These are phyloP conservation scores for Thryonomys swinderianus DNA, from an alignment of 2,113 vertebrate genomes.

Conservation along the genomic window DNA sequence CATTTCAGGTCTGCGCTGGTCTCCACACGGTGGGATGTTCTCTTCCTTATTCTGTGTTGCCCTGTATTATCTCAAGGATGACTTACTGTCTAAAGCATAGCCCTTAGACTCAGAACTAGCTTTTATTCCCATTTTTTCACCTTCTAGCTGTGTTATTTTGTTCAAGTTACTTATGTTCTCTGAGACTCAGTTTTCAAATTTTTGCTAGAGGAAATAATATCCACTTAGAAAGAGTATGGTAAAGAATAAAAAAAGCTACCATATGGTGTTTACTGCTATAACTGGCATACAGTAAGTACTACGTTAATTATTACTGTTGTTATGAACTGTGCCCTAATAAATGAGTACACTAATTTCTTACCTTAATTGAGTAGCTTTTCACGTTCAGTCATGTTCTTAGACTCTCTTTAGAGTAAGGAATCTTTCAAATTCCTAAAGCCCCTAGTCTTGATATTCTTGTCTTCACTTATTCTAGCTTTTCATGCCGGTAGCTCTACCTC, in stretches of 20 bases:
- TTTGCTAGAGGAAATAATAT: not conserved
- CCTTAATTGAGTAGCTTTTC: not conserved
- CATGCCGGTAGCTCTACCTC: not conserved
- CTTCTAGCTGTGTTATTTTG: not conserved
- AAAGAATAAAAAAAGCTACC: not conserved
- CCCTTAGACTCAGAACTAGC: not conserved
- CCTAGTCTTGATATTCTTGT: not conserved
- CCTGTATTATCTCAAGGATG: not conserved
- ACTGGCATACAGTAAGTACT: not conserved
- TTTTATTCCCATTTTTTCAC: not conserved
- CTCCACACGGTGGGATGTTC: not conserved
- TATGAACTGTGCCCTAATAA: constrained; percentile 4
- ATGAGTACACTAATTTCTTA: not conserved
- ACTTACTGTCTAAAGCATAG: not conserved
- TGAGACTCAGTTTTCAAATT: constrained; percentile 3
- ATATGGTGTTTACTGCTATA: not conserved
- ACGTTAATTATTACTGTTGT: not conserved
- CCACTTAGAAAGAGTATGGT: not conserved
- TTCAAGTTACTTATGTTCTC: not conserved
- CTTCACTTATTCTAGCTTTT: not conserved
- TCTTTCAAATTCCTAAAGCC: not conserved
- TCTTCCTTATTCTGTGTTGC: not conserved
- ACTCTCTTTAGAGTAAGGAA: not conserved
- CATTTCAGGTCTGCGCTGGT: not conserved
- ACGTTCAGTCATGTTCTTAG: not conserved